A percentile compares a stretch with the other conserved stretches of the same genome.
These are phyloP conservation scores for Colletes collaris DNA, from an alignment of 2,888 invertebrate species.

Conservation along the genomic window DNA sequence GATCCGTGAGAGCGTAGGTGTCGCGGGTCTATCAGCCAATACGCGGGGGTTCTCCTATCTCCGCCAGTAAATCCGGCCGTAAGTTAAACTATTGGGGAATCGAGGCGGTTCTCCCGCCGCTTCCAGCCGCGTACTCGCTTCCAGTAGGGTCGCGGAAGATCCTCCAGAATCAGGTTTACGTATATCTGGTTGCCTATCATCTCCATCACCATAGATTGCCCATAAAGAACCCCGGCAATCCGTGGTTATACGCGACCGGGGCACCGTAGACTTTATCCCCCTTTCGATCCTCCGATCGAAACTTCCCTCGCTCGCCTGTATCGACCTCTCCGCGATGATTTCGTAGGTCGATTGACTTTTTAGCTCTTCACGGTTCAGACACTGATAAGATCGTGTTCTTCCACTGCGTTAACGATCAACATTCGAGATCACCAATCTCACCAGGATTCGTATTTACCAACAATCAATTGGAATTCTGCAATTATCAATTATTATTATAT, in stretches of 20 bases:
- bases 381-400: conserved; percentile 6
- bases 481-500: no score
- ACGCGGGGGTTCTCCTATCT: conserved; percentile 79
- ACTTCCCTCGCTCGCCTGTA: conserved; percentile 59
- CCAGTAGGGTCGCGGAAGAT: conserved; percentile 74
- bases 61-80: conserved; percentile 82
- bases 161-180: conserved; percentile 82
- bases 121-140: conserved; percentile 62
- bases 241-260: conserved; percentile 80
- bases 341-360: conserved; percentile 22
- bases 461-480: no score
- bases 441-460: no score
- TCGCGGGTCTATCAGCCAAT: conserved; percentile 79
- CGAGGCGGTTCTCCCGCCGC: conserved; percentile 72
- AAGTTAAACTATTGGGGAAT: conserved; percentile 83
- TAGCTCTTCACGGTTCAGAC: neutral
- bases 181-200: conserved; percentile 83
- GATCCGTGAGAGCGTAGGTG: conserved; percentile 72
- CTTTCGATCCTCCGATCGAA: conserved; percentile 73
- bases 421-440: no score
- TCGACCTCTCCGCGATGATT: conserved; percentile 40
- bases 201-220: conserved; percentile 83
- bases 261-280: conserved; percentile 52
- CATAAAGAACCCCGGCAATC: conserved; percentile 82
- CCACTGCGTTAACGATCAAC: conserved; percentile 2